A percentile compares a stretch with the other conserved stretches of the same genome.
phyloP scores from a whole-genome alignment of 2,797 vertebrate genomes.

The Falco novaeseelandiae region DNA sequence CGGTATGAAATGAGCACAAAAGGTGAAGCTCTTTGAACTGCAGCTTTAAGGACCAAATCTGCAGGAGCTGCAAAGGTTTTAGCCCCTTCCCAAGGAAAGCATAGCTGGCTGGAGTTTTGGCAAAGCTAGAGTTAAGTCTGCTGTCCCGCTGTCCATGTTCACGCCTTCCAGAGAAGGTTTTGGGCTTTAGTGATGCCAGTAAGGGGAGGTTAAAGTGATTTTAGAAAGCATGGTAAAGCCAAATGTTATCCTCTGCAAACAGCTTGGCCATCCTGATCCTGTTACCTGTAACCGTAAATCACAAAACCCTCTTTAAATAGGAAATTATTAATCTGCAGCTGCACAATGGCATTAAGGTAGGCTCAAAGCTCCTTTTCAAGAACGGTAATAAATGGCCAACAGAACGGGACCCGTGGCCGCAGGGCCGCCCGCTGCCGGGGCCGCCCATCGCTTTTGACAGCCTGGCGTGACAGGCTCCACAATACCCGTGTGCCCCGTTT shows the following conservation, averaged over 20 bases:
- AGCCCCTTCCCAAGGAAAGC: neutral
- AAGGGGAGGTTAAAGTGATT: neutral
- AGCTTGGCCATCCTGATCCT: neutral
- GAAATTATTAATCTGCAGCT: neutral
- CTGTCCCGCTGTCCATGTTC: neutral
- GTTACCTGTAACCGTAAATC: neutral
- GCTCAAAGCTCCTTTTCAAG: neutral
- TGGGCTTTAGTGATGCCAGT: neutral
- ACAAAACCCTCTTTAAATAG: neutral
- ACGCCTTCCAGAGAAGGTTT: neutral
- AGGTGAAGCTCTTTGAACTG: neutral
- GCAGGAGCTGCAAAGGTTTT: neutral
- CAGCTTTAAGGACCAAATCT: neutral
- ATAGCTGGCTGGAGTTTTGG: accelerated
- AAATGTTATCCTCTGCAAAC: neutral
- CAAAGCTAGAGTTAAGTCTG: neutral
- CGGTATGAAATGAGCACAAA: neutral
- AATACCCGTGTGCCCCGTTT: neutral
- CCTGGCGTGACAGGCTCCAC: neutral
- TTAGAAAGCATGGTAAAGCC: neutral
- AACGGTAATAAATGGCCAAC: neutral
- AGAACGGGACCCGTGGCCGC: neutral
- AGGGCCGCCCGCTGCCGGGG: neutral
- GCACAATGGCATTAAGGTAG: neutral
- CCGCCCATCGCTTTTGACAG: neutral